A percentile compares a stretch with the other conserved stretches of the same genome.
phyloP scores from a whole-genome alignment of 2,888 invertebrate genomes.

The Agonum fuliginosum region DNA sequence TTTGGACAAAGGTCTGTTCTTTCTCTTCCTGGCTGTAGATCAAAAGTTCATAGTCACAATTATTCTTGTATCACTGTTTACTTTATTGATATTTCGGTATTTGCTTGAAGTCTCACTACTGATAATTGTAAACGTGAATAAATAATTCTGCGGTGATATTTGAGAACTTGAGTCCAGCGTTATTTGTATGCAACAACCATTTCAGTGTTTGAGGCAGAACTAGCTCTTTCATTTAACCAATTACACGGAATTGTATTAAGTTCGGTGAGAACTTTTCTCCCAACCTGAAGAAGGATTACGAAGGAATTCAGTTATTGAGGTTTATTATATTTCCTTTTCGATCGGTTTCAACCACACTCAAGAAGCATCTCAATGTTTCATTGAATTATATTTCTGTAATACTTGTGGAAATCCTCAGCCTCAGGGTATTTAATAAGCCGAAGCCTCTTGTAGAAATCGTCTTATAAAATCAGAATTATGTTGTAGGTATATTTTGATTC shows the following conservation, averaged over 20 bases:
- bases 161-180: background rate
- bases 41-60: background rate
- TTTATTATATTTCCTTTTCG: no score
- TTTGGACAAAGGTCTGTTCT: background rate
- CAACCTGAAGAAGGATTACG: background rate
- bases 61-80: background rate
- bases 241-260: conserved; percentile 18
- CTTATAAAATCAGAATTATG: no score
- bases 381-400: no score
- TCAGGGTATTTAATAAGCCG: no score
- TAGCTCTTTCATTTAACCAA: conserved; percentile 10
- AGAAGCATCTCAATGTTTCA: no score
- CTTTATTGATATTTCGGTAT: background rate
- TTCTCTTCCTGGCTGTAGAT: no score
- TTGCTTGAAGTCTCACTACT: background rate
- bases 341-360: no score
- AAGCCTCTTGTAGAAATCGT: no score
- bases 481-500: no score
- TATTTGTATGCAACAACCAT: conserved; percentile 18
- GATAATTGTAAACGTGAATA: no score
- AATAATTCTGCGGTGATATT: conserved; percentile 2
- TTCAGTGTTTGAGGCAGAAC: conserved; percentile 4
- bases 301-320: no score
- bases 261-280: conserved; percentile 2
- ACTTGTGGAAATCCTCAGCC: no score